These are phyloP conservation scores for Caenorhabditis inopinata DNA, from an alignment of 1,140 invertebrate species.

Conservation along the genomic window DNA sequence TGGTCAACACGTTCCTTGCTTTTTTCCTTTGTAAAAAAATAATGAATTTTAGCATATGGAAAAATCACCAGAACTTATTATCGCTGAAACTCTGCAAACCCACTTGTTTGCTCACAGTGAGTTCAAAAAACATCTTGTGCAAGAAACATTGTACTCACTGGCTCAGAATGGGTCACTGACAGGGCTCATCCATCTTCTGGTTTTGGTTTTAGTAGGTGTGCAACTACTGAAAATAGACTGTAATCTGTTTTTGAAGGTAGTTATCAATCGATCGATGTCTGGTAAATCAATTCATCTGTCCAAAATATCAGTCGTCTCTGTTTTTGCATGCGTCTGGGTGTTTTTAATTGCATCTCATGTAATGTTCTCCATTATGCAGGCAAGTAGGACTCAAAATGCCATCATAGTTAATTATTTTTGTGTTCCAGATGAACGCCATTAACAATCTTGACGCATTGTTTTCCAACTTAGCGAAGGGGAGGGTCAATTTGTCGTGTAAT, in stretches of 20 bases:
- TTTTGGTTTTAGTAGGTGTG: conserved; percentile 54
- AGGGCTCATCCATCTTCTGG: conserved; percentile 59
- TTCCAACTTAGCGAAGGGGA: conserved; percentile 39
- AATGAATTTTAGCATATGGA: conserved; percentile 32
- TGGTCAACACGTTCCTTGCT: neutral
- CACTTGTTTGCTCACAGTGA: conserved; percentile 59
- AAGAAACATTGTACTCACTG: conserved; percentile 63
- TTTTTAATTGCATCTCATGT: conserved; percentile 61
- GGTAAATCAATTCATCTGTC: conserved; percentile 64
- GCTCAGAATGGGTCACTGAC: conserved; percentile 63
- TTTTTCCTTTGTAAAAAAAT: no score
- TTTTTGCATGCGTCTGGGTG: conserved; percentile 61
- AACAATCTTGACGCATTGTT: conserved; percentile 60
- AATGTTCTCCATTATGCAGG: conserved; percentile 56
- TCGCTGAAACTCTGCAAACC: conserved; percentile 62
- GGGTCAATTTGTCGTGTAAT: conserved; percentile 32
- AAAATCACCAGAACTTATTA: conserved; percentile 49
- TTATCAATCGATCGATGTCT: conserved; percentile 62
- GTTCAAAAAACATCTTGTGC: conserved; percentile 63
- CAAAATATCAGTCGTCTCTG: conserved; percentile 52
- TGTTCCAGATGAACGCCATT: conserved; percentile 60
- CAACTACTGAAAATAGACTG: neutral
- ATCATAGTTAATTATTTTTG: neutral
- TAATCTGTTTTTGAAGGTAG: conserved; percentile 45
- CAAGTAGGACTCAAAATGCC: neutral